Conservation (phyloP, 2,113 vertebrate genomes). For the Odontophorus gujanensis region DNA sequence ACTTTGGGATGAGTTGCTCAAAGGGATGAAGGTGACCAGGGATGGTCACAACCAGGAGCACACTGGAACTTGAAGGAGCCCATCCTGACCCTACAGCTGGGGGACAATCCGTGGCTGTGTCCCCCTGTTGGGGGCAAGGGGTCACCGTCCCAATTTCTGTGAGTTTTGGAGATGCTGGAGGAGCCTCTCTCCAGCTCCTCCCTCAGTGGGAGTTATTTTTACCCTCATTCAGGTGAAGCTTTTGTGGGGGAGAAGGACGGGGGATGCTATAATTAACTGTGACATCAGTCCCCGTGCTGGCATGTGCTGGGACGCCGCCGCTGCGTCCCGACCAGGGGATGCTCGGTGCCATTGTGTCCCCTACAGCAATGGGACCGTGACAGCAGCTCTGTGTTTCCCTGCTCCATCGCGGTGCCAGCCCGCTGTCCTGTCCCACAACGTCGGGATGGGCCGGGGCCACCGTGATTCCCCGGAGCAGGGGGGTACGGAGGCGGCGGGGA, state of each 20-base stretch:
- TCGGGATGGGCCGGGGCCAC: background rate
- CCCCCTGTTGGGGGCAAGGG: accelerated
- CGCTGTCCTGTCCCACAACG: background rate
- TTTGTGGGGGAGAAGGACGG: background rate
- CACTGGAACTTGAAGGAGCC: accelerated
- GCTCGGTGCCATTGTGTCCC: background rate
- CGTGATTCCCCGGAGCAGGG: conserved; percentile 43
- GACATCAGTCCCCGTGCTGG: conserved; percentile 50
- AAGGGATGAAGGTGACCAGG: conserved; percentile 29
- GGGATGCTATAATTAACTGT: conserved; percentile 63
- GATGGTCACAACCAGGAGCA: accelerated
- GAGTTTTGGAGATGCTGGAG: conserved; percentile 8
- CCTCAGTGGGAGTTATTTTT: conserved; percentile 61
- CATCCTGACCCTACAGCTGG: accelerated
- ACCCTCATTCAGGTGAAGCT: conserved; percentile 65
- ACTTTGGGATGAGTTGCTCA: background rate
- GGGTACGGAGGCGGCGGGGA: conserved; percentile 19
- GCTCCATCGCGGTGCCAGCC: accelerated
- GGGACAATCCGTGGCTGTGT: background rate
- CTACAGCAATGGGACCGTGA: accelerated
- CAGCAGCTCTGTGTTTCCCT: background rate
- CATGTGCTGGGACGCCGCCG: background rate
- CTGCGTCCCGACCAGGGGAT: background rate
- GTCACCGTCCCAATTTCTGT: background rate
- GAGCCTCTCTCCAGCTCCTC: conserved; percentile 45